A percentile compares a stretch with the other conserved stretches of the same genome.
Evolutionary conservation across 2,888 invertebrate genomes (phyloP).

Genomic region (Eilema griseolum): DNA sequence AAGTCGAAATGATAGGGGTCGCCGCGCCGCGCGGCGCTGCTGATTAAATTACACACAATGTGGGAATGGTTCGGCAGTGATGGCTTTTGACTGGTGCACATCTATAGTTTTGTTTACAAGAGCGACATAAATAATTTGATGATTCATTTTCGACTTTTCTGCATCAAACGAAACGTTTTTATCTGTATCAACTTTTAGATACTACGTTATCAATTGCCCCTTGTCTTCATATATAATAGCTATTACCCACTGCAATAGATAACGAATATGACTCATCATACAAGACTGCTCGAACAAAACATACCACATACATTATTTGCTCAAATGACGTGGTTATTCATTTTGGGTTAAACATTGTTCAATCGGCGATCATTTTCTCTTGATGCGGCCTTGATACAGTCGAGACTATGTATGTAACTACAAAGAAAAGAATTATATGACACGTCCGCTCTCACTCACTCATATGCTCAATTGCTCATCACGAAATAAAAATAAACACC

Average conservation of each 20-base stretch:
- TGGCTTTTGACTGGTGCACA: conserved; percentile 30
- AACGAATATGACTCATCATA: conserved; percentile 62
- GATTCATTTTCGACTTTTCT: neutral
- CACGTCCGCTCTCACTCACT: conserved; percentile 77
- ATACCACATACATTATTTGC: conserved; percentile 43
- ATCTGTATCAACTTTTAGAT: conserved; percentile 38
- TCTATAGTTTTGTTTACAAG: neutral
- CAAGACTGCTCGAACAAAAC: conserved; percentile 53
- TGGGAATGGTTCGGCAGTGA: conserved; percentile 52
- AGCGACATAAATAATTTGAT: neutral
- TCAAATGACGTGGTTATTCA: conserved; percentile 37
- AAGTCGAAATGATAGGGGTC: conserved; percentile 74
- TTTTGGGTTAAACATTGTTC: conserved; percentile 31
- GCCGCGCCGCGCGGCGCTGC: conserved; percentile 18
- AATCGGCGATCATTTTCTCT: conserved; percentile 29
- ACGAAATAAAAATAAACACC: conserved; percentile 74
- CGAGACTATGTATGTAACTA: conserved; percentile 51
- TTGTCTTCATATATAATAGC: conserved; percentile 45
- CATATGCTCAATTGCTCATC: too few species aligned
- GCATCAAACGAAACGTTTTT: conserved; percentile 25
- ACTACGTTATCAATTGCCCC: conserved; percentile 46
- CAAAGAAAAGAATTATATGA: conserved; percentile 69
- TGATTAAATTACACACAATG: conserved; percentile 74
- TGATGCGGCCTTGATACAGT: conserved; percentile 27
- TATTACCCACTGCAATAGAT: conserved; percentile 66